A percentile compares a stretch with the other conserved stretches of the same genome.
Conservation (phyloP, 2,888 invertebrate species). For the Tanytarsus gracilentus region DNA sequence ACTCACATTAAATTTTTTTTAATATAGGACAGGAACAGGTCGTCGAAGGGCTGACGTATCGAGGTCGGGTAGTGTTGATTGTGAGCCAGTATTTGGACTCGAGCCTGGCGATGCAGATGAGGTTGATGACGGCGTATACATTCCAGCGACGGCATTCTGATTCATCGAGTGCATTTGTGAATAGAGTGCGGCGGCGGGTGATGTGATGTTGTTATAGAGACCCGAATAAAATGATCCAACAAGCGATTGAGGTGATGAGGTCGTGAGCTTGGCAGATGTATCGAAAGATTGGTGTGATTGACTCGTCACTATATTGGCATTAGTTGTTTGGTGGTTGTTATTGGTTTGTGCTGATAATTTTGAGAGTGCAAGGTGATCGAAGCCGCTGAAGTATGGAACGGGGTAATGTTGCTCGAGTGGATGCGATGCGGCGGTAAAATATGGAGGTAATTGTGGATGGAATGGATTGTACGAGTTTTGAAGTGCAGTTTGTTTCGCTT, state of each 20-base stretch:
- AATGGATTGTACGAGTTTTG: constrained; percentile 52
- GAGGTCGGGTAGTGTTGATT: constrained; percentile 30
- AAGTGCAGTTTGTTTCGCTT: constrained; percentile 52
- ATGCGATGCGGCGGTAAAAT: constrained; percentile 67
- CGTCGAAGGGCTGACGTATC: constrained; percentile 37
- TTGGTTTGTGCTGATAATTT: constrained; percentile 38
- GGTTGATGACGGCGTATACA: constrained; percentile 40
- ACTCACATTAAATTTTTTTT: constrained; percentile 30
- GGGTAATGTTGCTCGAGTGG: constrained; percentile 51
- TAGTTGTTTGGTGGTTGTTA: constrained; percentile 39
- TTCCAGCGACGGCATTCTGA: constrained; percentile 36
- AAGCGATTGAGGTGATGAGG: constrained; percentile 41
- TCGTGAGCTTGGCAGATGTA: constrained; percentile 41
- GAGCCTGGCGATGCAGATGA: constrained; percentile 42
- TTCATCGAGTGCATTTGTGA: constrained; percentile 26
- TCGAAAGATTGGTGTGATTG: constrained; percentile 40
- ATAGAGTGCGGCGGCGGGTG: constrained; percentile 40
- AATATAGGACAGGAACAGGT: constrained; percentile 43
- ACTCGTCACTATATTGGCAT: constrained; percentile 39
- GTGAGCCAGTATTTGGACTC: constrained; percentile 37
- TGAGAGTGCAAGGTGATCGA: constrained; percentile 41
- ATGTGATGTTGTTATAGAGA: constrained; percentile 42
- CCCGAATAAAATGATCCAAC: constrained; percentile 42
- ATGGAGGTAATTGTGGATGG: constrained; percentile 57
- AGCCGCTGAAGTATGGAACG: constrained; percentile 43